phyloP scores from a whole-genome alignment of 64 coral and sea anemone genomes.

The Anthopleura sola region DNA sequence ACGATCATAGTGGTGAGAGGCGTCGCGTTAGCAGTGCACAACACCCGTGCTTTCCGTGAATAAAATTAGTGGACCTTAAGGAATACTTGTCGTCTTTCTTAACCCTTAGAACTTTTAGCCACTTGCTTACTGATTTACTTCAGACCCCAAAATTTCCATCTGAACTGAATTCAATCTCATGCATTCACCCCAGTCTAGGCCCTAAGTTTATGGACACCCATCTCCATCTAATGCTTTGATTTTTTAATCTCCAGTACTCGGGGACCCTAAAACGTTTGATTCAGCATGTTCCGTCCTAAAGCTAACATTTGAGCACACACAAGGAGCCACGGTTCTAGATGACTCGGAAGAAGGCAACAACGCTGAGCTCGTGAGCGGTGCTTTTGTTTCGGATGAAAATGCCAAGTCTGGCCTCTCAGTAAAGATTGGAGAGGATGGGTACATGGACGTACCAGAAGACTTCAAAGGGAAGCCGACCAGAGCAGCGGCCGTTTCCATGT shows the following conservation, averaged over 20 bases:
- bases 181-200: too few species aligned
- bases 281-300: constrained; percentile 63
- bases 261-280: constrained; percentile 70
- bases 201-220: too few species aligned
- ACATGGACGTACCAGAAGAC: constrained; percentile 38
- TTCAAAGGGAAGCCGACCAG: constrained; percentile 86
- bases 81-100: too few species aligned
- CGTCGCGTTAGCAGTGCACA: too few species aligned
- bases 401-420: constrained; percentile 55
- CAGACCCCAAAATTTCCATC: too few species aligned
- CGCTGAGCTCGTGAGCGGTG: constrained; percentile 58
- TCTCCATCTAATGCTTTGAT: not conserved
- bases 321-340: constrained; percentile 51
- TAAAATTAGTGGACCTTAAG: too few species aligned
- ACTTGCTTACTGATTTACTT: too few species aligned
- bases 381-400: constrained; percentile 42
- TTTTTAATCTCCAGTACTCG: constrained; percentile 26
- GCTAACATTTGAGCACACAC: constrained; percentile 67
- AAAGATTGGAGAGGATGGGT: constrained; percentile 62
- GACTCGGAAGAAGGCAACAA: constrained; percentile 67
- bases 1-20: too few species aligned
- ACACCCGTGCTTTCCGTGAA: too few species aligned
- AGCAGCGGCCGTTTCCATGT: constrained; percentile 75
- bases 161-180: too few species aligned
- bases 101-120: too few species aligned